A percentile compares a stretch with the other conserved stretches of the same genome.
phyloP scores from a whole-genome alignment of 2,113 vertebrate genomes.

The Chloroceryle aenea region DNA sequence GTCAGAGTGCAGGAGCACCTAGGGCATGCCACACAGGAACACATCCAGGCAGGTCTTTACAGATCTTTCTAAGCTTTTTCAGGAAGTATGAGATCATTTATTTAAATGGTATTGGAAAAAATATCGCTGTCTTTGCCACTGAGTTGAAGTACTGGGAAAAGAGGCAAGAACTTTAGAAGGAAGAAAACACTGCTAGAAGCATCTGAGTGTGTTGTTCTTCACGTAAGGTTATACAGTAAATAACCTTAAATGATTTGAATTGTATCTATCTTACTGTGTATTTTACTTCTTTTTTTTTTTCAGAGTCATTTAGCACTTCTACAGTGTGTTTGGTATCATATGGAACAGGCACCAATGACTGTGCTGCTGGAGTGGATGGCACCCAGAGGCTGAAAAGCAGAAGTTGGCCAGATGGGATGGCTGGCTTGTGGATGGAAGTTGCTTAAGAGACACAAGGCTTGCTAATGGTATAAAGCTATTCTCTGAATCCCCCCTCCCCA shows the following conservation, averaged over 20 bases:
- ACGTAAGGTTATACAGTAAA: not conserved
- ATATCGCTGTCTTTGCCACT: not conserved
- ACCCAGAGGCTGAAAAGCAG: not conserved
- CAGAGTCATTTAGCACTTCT: not conserved
- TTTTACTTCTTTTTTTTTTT: not conserved
- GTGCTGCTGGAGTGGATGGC: not conserved
- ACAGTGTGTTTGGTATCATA: not conserved
- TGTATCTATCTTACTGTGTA: not conserved
- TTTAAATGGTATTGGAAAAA: not conserved
- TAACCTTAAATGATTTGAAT: not conserved
- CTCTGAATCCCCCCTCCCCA: not conserved
- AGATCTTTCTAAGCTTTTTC: not conserved
- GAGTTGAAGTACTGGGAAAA: not conserved
- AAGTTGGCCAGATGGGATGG: not conserved
- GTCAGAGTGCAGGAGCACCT: no score
- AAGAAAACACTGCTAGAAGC: not conserved
- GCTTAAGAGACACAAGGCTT: not conserved
- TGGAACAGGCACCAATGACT: not conserved
- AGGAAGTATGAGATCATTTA: not conserved
- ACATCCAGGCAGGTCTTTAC: not conserved
- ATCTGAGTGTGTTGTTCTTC: not conserved
- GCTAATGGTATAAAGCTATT: not conserved
- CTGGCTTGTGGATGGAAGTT: not conserved
- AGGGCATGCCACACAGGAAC: no score
- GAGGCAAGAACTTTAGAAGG: not conserved